A percentile compares a stretch with the other conserved stretches of the same genome.
Evolutionary conservation across 2,888 invertebrate species (phyloP).

Genomic region (Drosophila borborema): DNA sequence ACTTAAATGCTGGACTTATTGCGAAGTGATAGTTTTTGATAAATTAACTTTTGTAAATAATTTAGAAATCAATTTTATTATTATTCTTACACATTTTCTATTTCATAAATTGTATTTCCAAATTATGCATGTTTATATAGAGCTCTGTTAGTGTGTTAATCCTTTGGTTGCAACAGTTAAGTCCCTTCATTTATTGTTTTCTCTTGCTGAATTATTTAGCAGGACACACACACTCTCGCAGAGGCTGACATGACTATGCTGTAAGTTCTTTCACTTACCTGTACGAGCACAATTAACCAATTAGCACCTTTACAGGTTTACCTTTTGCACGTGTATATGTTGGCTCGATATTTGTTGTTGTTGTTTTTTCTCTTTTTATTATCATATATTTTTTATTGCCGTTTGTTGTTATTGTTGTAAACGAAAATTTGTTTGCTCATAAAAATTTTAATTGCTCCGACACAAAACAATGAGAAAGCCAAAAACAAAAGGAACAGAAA

Average conservation of each 20-base stretch:
- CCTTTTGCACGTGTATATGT: slow-evolving; percentile 20
- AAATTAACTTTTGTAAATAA: background rate
- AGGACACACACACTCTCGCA: slow-evolving; percentile 3
- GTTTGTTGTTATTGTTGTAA: slow-evolving; percentile 69
- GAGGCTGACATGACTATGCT: background rate
- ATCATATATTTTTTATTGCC: slow-evolving; percentile 59
- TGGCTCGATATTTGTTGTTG: slow-evolving; percentile 35
- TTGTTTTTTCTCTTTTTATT: slow-evolving; percentile 41
- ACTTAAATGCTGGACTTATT: background rate
- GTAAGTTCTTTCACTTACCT: slow-evolving; percentile 25
- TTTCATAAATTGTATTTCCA: background rate
- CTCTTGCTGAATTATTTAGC: slow-evolving; percentile 52
- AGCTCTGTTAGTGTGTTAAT: background rate
- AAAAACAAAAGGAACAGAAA: slow-evolving; percentile 35
- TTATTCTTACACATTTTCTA: background rate
- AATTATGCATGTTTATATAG: background rate
- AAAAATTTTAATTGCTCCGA: slow-evolving; percentile 77
- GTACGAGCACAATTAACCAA: slow-evolving; percentile 70
- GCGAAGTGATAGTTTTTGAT: background rate
- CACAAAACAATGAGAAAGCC: slow-evolving; percentile 64
- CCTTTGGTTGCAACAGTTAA: background rate
- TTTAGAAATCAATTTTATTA: background rate
- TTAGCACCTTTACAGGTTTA: slow-evolving; percentile 65
- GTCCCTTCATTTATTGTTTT: slow-evolving; percentile 23
- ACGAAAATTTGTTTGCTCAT: slow-evolving; percentile 77